Evolutionary conservation across 2,888 invertebrate genomes (phyloP), one percentile per base, ranked within the genome.

Genomic region (Stenotaenia linearis): DNA sequence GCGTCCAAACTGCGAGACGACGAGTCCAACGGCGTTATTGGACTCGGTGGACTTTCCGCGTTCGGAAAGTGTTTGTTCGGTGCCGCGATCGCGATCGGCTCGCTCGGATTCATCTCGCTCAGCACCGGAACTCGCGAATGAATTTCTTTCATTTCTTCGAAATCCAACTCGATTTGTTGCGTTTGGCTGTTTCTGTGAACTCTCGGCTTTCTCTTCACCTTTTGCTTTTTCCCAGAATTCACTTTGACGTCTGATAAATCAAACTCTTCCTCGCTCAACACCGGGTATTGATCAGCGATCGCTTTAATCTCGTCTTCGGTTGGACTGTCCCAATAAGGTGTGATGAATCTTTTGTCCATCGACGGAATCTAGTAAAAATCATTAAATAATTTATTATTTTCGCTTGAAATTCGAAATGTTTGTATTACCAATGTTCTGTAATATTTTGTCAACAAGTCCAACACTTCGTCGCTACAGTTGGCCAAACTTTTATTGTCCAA

Each of bases 361-460:
- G 88, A 86, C 50, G 89, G 87, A 84, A 91, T 90, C 74, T 74
- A 61, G 18, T 18, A 15, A 7, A 15, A 21, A 61, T 9, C 6
- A 37, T n/a, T n/a, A n/a, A n/a, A n/a, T n/a, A n/a, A n/a, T n/a
- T n/a, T n/a, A n/a, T n/a, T n/a, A n/a, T n/a, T n/a, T n/a, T n/a
- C n/a, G n/a, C n/a, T n/a, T n/a, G n/a, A n/a, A 79, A 50, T 28
- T 12, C 32, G 9, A 4, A 9, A n/a, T n/a, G 32, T 6, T 32
- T 9, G 9, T 6, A 4, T 74, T 9, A 74, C 74, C 84, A 90
- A 88, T 80, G 89, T 87, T 80, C 90, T 89, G 84, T 94, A 94
- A 85, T 91, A 91, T 4, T 87, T 86, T 1, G 91, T 90, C 21
- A 95, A 88, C 69, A 91, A 91, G 74, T 89, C 88, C 30, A 94